A percentile compares a stretch with the other conserved stretches of the same genome.
Evolutionary conservation across 2,888 invertebrate genomes (phyloP).

Genomic region (Spialia ferax): DNA sequence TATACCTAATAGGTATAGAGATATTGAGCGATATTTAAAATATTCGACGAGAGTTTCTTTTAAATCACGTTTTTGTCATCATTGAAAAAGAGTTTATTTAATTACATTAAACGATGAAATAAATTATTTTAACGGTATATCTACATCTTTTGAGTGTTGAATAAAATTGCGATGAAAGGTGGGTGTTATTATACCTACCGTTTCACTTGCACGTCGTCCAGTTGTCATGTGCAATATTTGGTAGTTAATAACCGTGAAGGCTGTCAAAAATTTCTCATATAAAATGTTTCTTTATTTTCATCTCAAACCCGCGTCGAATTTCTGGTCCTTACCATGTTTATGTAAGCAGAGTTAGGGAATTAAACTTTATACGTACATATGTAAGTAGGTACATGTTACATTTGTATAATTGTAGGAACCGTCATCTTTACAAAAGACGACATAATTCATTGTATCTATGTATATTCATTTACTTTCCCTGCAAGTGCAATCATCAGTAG

Average conservation of each 20-base stretch:
- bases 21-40: no score
- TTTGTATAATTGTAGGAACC: background rate
- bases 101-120: background rate
- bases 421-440: no score
- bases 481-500: no score
- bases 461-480: no score
- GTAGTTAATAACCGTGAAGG: conserved; percentile 60
- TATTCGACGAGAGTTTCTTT: no score
- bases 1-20: no score
- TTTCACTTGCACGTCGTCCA: conserved; percentile 61
- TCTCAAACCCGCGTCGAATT: conserved; percentile 28
- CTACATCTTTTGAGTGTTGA: conserved; percentile 39
- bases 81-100: no score
- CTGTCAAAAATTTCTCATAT: conserved; percentile 42
- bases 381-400: background rate
- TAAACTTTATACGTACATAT: no score
- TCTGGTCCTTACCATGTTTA: conserved; percentile 43
- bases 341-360: conserved; percentile 38
- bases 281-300: conserved; percentile 25
- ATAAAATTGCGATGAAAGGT: conserved; percentile 56
- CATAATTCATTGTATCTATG: no score
- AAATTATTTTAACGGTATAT: conserved; percentile 1
- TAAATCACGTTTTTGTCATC: no score
- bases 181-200: conserved; percentile 58
- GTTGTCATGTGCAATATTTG: conserved; percentile 68